These are phyloP conservation scores for Rallus limicola DNA, from an alignment of 2,113 vertebrate species.

Conservation along the genomic window DNA sequence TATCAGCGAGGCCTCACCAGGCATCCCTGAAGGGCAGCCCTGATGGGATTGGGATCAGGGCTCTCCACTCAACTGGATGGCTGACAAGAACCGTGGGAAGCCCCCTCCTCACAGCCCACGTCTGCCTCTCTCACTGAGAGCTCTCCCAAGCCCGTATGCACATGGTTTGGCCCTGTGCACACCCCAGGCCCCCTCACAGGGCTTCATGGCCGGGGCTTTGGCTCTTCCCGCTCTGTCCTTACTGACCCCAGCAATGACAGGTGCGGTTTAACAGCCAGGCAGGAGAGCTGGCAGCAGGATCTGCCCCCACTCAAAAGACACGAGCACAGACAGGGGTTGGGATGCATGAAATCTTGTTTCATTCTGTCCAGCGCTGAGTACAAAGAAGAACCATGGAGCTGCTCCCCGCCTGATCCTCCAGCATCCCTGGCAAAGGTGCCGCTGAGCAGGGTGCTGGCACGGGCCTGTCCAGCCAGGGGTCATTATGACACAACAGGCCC, in stretches of 20 bases:
- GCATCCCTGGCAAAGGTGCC: too few relatives aligned
- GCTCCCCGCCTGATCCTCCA: not conserved
- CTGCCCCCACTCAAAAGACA: not conserved
- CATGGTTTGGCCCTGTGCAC: accelerated
- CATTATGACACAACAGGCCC: too few relatives aligned
- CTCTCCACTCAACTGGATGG: too few relatives aligned
- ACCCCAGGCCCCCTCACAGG: not conserved
- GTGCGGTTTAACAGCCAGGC: not conserved
- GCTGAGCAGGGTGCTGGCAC: too few relatives aligned
- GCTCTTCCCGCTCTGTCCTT: not conserved
- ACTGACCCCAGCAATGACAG: not conserved
- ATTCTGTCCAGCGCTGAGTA: not conserved
- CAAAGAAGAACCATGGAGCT: not conserved
- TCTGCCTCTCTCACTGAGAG: too few relatives aligned
- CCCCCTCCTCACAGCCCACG: too few relatives aligned
- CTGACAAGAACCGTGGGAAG: too few relatives aligned
- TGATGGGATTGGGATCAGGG: too few relatives aligned
- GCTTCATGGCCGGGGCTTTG: not conserved
- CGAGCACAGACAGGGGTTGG: not conserved
- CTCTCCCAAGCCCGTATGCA: not conserved
- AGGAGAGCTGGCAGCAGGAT: not conserved
- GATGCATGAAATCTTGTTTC: not conserved
- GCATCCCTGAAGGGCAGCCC: too few relatives aligned
- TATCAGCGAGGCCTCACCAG: too few relatives aligned
- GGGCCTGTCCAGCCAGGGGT: too few relatives aligned